Percentiles rank a stretch among this genome's conserved stretches.
Conservation (phyloP, 2,113 vertebrate genomes). For the Blennius ocellaris region DNA sequence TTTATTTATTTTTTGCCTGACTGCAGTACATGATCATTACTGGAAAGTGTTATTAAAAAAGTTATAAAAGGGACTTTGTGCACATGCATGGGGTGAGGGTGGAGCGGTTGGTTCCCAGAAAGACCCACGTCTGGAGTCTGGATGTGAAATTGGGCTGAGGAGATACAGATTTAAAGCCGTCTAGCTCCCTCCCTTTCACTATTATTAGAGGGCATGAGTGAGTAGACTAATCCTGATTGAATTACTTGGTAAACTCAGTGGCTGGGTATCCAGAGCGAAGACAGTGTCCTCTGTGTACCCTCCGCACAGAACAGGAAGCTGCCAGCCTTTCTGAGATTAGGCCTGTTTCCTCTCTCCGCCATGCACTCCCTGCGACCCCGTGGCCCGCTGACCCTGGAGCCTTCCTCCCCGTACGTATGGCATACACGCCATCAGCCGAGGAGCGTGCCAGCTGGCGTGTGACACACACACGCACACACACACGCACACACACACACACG, state of each 20-base stretch:
- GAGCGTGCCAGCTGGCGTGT: constrained; percentile 68
- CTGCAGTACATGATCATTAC: too few relatives aligned
- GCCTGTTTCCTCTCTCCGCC: constrained; percentile 80
- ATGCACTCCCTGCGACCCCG: constrained; percentile 77
- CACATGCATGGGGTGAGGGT: too few relatives aligned
- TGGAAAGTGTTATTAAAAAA: too few relatives aligned
- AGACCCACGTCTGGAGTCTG: background rate
- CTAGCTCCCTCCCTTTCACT: constrained; percentile 40
- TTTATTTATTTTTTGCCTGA: too few relatives aligned
- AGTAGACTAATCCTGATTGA: constrained; percentile 77
- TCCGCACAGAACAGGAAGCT: constrained; percentile 81
- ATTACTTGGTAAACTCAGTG: constrained; percentile 71
- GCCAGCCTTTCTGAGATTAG: constrained; percentile 85
- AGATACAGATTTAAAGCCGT: constrained; percentile 34
- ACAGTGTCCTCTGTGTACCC: constrained; percentile 83
- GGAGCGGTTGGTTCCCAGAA: too few relatives aligned
- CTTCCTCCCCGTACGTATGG: constrained; percentile 73
- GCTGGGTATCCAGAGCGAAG: constrained; percentile 60
- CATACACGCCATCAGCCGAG: constrained; percentile 62
- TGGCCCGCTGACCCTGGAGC: constrained; percentile 70
- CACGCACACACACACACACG: constrained; percentile 9
- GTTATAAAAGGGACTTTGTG: too few relatives aligned
- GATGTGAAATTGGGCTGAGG: constrained; percentile 31
- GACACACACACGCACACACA: constrained; percentile 36
- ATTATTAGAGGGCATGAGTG: constrained; percentile 61